A percentile compares a stretch with the other conserved stretches of the same genome.
Conservation (phyloP, 2,888 invertebrate species). For the Bombylius discolor region DNA sequence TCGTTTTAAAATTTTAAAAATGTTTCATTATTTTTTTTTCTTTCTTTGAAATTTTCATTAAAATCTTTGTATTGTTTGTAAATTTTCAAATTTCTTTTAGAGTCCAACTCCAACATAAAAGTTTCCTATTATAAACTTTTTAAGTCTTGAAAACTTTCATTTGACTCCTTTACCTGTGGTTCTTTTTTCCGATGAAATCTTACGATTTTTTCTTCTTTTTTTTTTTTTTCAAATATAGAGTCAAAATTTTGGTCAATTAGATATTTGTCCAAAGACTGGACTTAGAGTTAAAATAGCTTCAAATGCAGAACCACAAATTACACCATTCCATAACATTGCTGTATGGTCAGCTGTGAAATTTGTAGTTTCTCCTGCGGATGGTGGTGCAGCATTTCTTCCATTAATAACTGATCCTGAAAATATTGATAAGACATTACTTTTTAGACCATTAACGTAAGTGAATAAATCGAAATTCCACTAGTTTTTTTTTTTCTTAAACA, state of each 20-base stretch:
- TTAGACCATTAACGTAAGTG: slow-evolving; percentile 37
- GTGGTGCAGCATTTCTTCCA: slow-evolving; percentile 64
- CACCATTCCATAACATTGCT: slow-evolving; percentile 81
- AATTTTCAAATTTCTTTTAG: too few relatives aligned
- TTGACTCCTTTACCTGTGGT: too few relatives aligned
- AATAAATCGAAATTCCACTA: background rate
- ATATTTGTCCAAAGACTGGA: slow-evolving; percentile 38
- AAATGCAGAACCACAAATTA: slow-evolving; percentile 48
- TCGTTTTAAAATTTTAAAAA: too few relatives aligned
- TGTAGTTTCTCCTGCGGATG: slow-evolving; percentile 50
- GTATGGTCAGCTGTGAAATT: slow-evolving; percentile 89
- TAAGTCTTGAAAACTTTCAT: too few relatives aligned
- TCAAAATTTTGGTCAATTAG: slow-evolving; percentile 24
- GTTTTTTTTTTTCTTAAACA: background rate
- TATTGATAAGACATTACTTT: slow-evolving; percentile 58
- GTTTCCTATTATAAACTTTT: too few relatives aligned
- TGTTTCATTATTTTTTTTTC: too few relatives aligned
- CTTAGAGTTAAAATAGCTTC: slow-evolving; percentile 55
- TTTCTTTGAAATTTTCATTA: too few relatives aligned
- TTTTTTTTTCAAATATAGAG: background rate
- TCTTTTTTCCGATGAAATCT: too few relatives aligned
- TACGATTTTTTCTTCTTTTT: too few relatives aligned
- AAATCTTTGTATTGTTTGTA: too few relatives aligned
- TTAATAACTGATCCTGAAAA: slow-evolving; percentile 70
- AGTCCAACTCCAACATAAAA: too few relatives aligned